Conservation (phyloP, 2,888 invertebrate species). For the Lacanobia wlatinum region DNA sequence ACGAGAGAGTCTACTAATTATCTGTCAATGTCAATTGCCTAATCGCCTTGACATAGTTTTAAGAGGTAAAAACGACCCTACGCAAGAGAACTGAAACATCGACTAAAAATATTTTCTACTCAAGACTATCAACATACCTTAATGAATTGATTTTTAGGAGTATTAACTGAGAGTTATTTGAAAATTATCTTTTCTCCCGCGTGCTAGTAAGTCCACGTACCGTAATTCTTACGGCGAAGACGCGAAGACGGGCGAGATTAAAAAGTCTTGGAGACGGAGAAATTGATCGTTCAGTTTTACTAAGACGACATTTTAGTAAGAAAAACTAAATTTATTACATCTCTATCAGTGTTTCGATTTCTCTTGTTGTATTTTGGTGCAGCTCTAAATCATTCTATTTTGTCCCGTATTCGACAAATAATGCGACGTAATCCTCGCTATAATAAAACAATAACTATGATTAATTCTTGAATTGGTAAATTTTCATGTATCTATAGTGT, state of each 20-base stretch:
- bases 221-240: too few species aligned
- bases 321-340: background rate
- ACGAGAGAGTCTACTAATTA: background rate
- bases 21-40: conserved; percentile 9
- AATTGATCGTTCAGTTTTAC: too few species aligned
- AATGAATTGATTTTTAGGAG: background rate
- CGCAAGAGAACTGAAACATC: background rate
- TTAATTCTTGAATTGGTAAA: conserved; percentile 30
- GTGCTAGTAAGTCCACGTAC: too few species aligned
- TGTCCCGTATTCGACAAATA: conserved; percentile 51
- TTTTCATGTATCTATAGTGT: conserved; percentile 28
- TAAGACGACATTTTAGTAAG: conserved; percentile 16
- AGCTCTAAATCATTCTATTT: conserved; percentile 60
- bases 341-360: conserved; percentile 22
- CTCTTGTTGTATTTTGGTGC: conserved; percentile 28
- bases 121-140: background rate
- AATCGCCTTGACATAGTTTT: conserved; percentile 3
- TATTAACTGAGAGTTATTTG: background rate
- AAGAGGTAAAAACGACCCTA: background rate
- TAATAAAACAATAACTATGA: conserved; percentile 44
- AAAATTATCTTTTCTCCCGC: too few species aligned
- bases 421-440: conserved; percentile 63
- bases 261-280: too few species aligned
- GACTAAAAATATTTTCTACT: background rate
- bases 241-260: too few species aligned